Evolutionary conservation across 2,113 vertebrate species (phyloP), one percentile per base, ranked within the genome.

Genomic region (Baryphthengus martii): DNA sequence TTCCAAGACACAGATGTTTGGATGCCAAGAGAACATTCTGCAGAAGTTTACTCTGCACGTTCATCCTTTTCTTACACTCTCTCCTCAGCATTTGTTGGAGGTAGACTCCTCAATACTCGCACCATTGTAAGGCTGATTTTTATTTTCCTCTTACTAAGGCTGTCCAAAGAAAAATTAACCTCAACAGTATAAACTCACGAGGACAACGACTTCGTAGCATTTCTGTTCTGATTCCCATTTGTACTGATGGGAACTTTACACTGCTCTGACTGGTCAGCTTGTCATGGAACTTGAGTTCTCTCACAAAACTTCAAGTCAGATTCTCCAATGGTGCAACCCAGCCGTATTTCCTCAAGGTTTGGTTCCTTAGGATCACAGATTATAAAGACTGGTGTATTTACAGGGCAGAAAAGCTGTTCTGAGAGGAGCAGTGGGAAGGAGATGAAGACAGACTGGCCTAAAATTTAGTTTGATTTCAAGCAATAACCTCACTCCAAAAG

Each of bases 1-100:
- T 61, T 29, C 49, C 40, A 66, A 77, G 44, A 9, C 44, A 61
- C 56, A 53, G 31, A 50, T n/a, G 76, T n/a, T 52, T 53, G 47
- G 18, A 49, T 58, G 63, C n/a, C 25, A 19, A 45, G 0, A 9
- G 47, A 62, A 67, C 25, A 55, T 31, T 40, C 73, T 28, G 44
- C 39, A 55, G 6, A 66, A 47, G 19, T n/a, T 73, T 42, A n/a
- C 6, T 39, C 52, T 13, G 6, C 0, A 0, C 1, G 0, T 84
- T 67, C 11, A 6, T 20, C 47, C 47, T 72, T 3, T 59, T 50
- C 16, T 67, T 39, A 12, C 7, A 26, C 31, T 19, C 53, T 49
- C 61, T 78, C 45, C 49, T 68, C 28, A 72, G 31, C 42, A 35
- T 47, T 11, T 42, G 24, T 3, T 82, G 11, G 7, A 59, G 24